Evolutionary conservation across 2,113 vertebrate species (phyloP), one percentile per base, ranked within the genome.

Genomic region (Apistogramma diplotaenia): DNA sequence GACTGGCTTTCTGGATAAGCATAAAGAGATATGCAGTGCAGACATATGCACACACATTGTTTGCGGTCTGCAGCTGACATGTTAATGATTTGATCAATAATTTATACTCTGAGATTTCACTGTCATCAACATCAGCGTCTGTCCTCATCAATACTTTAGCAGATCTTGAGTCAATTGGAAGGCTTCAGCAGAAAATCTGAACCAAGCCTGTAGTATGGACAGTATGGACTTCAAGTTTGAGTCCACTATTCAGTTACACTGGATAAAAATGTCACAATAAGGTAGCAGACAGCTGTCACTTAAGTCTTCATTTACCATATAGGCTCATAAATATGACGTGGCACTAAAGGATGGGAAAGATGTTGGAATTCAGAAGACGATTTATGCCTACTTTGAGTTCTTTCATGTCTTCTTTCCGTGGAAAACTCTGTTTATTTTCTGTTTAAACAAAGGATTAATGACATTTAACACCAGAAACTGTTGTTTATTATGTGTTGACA

Each of bases 31-130:
- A 13, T 27, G 58, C 27, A 6, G n/a, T 54, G 23, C 23, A 35
- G 35, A 78, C 53, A 62, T 21, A 25, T 6, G 53, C 13, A 43
- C 56, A 62, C 7, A 21, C 25, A 37, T 53, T 4, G 0, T 49
- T 57, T 71, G 43, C 5, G 6, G 43, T 67, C 73, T 58, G 82
- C 85, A 87, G 85, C 87, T 85, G 84, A 84, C 81, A 84, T 35
- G 76, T 58, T 85, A 83, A 88, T 81, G 76, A 86, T 78, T 58
- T 23, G 53, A 87, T 91, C 83, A 86, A 93, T 92, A 83, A 89
- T 90, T 85, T 46, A 93, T 76, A 54, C 19, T 25, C 57, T 55
- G 65, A 84, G 85, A 82, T 87, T 76, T 89, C 40, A 79, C 60
- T 82, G 81, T 87, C 78, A 81, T 87, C 81, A 40, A 82, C 76